Evolutionary conservation across 2,888 invertebrate genomes (phyloP), one percentile per base, ranked within the genome.

Genomic region (Eutolmus rufibarbis): DNA sequence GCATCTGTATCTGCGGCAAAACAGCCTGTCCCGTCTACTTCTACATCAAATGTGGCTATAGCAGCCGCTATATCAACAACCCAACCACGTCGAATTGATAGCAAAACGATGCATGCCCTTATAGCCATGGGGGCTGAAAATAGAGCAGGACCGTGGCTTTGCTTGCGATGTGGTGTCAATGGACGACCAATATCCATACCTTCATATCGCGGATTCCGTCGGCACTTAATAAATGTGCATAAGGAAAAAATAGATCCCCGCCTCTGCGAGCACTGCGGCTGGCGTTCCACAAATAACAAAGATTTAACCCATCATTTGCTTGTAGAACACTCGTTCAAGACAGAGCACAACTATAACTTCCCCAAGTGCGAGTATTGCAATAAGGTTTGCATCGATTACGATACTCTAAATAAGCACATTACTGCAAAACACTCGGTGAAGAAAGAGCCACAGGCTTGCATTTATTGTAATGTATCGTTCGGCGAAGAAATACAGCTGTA

Each of bases 251-350:
- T 97, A 88, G 95, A 97, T 91, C 93, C 95, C 1, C 94, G 95
- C 66, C 95, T 97, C 51, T 97, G 97, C 92, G 97, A 97, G 91
- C 95, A 96, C 90, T 97, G 97, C 92, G 97, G 97, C 0, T 95
- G 96, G 91, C 95, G 95, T 90, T 96, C 96, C 31, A 93, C 93
- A 1, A 96, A 96, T 90, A 94, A 96, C 89, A 96, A 96, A 89
- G 94, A 96, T 89, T 93, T 97, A 88, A 93, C 96, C 90, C 96
- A 97, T 91, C 97, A 97, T 91, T 93, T 96, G 91, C 96, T 96
- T 90, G 95, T 95, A 0, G 96, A 96, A 90, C 97, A 97, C 93
- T 95, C 95, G 88, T 94, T 97, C 51, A 94, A 95, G 16, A 96
- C 96, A 8, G 95, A 96, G 1, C 93, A 95, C 79, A 94, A 94